Conservation (phyloP, 2,888 invertebrate species). For the Lithophane semibrunnea region DNA sequence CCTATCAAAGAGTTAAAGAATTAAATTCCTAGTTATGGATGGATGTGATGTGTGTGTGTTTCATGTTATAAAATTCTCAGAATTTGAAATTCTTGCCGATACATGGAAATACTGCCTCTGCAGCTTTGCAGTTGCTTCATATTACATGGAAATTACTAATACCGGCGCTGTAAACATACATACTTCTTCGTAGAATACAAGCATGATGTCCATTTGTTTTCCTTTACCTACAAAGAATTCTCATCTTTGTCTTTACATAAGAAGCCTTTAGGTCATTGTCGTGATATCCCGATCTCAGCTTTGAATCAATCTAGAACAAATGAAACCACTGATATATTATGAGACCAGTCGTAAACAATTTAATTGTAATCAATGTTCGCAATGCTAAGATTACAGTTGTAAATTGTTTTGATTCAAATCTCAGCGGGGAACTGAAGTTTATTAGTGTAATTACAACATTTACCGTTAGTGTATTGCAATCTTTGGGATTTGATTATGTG, state of each 20-base stretch:
- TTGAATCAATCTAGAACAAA: conserved; percentile 43
- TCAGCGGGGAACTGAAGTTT: conserved; percentile 56
- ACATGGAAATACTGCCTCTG: neutral
- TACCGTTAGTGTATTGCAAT: conserved; percentile 10
- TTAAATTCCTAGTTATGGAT: neutral
- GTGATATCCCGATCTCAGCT: conserved; percentile 7
- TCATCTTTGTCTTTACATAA: neutral
- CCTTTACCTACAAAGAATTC: neutral
- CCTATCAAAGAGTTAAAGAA: neutral
- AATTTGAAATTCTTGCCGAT: neutral
- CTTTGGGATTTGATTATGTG: conserved; percentile 17
- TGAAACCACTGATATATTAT: conserved; percentile 30
- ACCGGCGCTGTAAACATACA: no score
- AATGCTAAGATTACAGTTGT: conserved; percentile 36
- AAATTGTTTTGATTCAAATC: conserved; percentile 63
- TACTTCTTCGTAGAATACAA: neutral
- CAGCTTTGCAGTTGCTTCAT: neutral
- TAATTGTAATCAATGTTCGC: conserved; percentile 46
- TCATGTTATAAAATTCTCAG: neutral
- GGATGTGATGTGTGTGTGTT: no score
- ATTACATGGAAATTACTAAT: neutral
- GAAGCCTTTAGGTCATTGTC: conserved; percentile 32
- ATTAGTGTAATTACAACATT: conserved; percentile 46
- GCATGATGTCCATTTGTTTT: neutral
- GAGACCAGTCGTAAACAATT: conserved; percentile 38